These are phyloP conservation scores for Otus scops DNA, from an alignment of 2,797 vertebrate species.

Conservation along the genomic window DNA sequence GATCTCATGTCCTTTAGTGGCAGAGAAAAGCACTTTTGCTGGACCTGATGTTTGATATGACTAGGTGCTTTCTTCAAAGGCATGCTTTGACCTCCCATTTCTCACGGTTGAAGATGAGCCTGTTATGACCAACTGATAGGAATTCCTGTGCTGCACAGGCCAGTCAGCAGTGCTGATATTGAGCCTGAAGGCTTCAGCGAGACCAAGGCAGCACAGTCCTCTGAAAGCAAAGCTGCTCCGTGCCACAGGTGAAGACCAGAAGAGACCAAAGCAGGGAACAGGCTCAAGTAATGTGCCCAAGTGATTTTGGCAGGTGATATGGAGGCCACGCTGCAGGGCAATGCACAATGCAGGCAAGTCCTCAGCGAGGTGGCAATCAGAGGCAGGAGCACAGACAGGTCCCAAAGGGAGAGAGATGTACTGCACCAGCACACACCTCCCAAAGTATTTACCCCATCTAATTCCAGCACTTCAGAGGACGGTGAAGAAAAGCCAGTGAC, in stretches of 20 bases:
- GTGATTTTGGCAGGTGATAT: not conserved
- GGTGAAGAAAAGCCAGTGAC: not conserved
- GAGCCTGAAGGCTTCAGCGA: not conserved
- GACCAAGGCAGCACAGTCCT: not conserved
- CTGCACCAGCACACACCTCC: not conserved
- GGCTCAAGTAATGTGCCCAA: not conserved
- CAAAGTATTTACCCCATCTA: not conserved
- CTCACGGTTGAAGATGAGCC: not conserved
- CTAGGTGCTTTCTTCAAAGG: not conserved
- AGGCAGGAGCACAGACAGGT: not conserved
- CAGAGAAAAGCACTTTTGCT: not conserved
- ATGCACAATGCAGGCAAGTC: not conserved
- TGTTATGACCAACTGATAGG: not conserved
- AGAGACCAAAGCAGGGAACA: not conserved
- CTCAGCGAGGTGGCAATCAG: not conserved
- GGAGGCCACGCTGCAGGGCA: not conserved
- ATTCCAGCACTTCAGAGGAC: not conserved
- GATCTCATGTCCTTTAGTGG: not conserved
- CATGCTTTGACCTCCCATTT: not conserved
- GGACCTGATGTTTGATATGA: not conserved
- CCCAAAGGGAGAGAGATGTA: not conserved
- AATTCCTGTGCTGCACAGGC: not conserved
- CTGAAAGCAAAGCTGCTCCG: not conserved
- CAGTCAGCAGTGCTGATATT: not conserved
- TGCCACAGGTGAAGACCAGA: not conserved